These are phyloP conservation scores for Cerceris rybyensis DNA, from an alignment of 2,888 invertebrate genomes.

Conservation along the genomic window DNA sequence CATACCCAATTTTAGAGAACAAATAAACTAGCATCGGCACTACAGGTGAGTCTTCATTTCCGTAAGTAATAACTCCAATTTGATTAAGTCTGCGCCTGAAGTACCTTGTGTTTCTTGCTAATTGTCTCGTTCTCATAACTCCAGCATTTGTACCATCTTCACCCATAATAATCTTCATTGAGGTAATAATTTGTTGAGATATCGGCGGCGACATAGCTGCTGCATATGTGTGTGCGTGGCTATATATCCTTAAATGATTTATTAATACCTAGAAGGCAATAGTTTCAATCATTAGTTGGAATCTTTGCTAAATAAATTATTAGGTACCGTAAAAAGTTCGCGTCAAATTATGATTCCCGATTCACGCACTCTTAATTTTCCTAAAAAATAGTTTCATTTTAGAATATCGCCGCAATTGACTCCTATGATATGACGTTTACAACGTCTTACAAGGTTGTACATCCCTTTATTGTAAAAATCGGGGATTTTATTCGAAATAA, in stretches of 20 bases:
- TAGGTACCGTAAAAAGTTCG: too few relatives aligned
- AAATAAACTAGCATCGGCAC: constrained; percentile 97
- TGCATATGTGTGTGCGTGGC: constrained; percentile 94
- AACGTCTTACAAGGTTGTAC: too few relatives aligned
- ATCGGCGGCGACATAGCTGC: constrained; percentile 94
- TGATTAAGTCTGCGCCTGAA: constrained; percentile 90
- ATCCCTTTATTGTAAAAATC: too few relatives aligned
- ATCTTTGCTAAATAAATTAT: too few relatives aligned
- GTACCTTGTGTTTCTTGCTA: constrained; percentile 92
- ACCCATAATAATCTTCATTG: constrained; percentile 94
- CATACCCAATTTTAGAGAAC: constrained; percentile 95
- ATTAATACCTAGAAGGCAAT: constrained; percentile 85
- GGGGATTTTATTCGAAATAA: too few relatives aligned
- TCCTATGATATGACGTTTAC: too few relatives aligned
- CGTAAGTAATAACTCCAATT: constrained; percentile 95
- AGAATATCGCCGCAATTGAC: too few relatives aligned
- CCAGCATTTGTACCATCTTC: constrained; percentile 89
- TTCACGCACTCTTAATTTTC: too few relatives aligned
- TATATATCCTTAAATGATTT: constrained; percentile 88
- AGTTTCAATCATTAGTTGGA: too few relatives aligned
- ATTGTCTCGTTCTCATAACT: constrained; percentile 86
- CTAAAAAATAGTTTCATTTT: too few relatives aligned
- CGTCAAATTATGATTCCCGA: too few relatives aligned
- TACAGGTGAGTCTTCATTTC: constrained; percentile 97
- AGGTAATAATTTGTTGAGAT: constrained; percentile 94